Evolutionary conservation across 1,140 invertebrate species (phyloP), one percentile per base, ranked within the genome.

Genomic region (Lasioglossum baleicum): DNA sequence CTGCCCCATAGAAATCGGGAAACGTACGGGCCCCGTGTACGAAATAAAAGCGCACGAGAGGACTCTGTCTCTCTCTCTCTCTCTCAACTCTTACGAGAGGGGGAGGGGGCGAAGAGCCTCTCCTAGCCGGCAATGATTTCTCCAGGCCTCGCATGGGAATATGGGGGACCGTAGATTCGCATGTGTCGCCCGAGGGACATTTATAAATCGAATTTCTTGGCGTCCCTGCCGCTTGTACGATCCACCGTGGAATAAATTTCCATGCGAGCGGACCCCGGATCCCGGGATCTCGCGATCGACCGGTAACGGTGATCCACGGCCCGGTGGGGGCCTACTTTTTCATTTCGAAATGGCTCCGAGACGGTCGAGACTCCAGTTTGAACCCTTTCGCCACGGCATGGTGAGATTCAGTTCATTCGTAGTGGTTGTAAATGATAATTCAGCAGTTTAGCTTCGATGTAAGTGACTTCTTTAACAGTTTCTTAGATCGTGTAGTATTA

Each of bases 1-100:
- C 75, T 40, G 42, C 5, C 64, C 69, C 75, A 67, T 82, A 70
- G 42, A 82, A 77, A 84, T 82, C 75, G 76, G 75, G 74, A 81
- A 85, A 80, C 53, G 26, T 66, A 75, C 31, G 60, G 35, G 35
- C 72, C 60, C 44, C 76, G 56, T 56, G 15, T 35, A 73, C 22
- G 61, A 73, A 65, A 79, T 79, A 72, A 73, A 79, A 73, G 53
- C 76, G 67, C 51, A 53, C 31, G 15, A 40, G 60, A n/a, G 26
- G 44, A 17, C 20, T 11, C 17, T 10, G 44, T 64, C 44, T 44
- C 42, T 48, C 44, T 10, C 44, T 48, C 44, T 48, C 44, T 13
- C 10, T 48, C 10, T 48, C 13, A 35, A 3, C 44, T 48, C 44
- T 48, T 13, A 0, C 8, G 44, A 11, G 10, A 10, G 13, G 44